A percentile compares a stretch with the other conserved stretches of the same genome.
Conservation (phyloP, 2,113 vertebrate species). For the Formicarius rufipectus region DNA sequence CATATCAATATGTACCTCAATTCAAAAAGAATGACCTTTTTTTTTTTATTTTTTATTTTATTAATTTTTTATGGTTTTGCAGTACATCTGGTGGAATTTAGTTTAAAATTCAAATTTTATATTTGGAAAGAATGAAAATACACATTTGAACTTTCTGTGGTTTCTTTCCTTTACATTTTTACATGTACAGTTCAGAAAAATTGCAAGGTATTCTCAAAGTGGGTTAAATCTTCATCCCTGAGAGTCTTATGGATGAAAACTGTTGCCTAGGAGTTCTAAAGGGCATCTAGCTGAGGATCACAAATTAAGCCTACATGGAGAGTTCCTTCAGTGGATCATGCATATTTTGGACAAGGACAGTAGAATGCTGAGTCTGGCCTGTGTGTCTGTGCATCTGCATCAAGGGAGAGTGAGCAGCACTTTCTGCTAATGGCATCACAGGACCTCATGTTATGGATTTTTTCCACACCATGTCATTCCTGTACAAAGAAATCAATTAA, state of each 20-base stretch:
- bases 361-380: not conserved
- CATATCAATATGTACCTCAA: not conserved
- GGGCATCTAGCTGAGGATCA: not conserved
- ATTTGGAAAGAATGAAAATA: not conserved
- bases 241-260: not conserved
- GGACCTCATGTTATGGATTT: not conserved
- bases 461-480: not conserved
- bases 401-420: fast-evolving
- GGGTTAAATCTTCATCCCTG: not conserved
- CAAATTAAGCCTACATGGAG: not conserved
- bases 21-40: not conserved
- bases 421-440: fast-evolving
- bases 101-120: not conserved
- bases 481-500: not conserved
- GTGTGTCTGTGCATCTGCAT: not conserved
- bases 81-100: not conserved
- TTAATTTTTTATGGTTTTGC: too few relatives aligned
- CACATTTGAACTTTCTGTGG: not conserved
- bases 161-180: not conserved
- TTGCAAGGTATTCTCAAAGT: not conserved
- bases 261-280: not conserved
- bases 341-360: not conserved
- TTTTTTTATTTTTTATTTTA: not conserved
- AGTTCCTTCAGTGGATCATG: not conserved
- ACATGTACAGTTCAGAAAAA: not conserved